Percentiles rank a stretch among this genome's conserved stretches.
Conservation (phyloP, 1,140 invertebrate genomes). For the Lasioglossum albipes region DNA sequence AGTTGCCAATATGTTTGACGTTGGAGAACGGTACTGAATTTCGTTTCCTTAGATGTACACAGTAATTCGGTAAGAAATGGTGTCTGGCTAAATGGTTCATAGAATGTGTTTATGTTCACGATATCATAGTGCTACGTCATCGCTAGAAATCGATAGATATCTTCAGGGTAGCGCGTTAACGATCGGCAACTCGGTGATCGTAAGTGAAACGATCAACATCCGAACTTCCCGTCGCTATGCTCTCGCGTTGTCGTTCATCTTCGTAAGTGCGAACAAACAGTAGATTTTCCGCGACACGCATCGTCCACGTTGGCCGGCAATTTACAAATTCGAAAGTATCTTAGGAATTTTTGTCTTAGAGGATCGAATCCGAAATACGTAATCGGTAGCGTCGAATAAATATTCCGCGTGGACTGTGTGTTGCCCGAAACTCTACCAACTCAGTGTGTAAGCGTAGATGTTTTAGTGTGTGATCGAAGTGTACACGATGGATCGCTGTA, state of each 20-base stretch:
- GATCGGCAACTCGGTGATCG: constrained; percentile 3
- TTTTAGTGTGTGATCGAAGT: constrained; percentile 51
- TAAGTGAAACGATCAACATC: constrained; percentile 34
- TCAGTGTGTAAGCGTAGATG: constrained; percentile 54
- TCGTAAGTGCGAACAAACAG: constrained; percentile 26
- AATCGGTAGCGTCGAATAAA: not conserved
- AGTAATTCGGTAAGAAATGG: no score
- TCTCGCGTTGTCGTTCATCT: constrained; percentile 38
- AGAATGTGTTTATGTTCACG: no score
- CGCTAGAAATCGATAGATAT: no score
- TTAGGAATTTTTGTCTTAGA: not conserved
- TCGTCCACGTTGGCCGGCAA: not conserved
- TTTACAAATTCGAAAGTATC: not conserved
- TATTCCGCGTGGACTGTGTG: not conserved
- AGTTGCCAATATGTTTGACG: no score
- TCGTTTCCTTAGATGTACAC: no score
- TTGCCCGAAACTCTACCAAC: constrained; percentile 45
- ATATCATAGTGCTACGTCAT: no score
- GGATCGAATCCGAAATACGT: no score
- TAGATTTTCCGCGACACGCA: not conserved
- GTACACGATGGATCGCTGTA: constrained; percentile 46
- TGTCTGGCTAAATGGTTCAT: no score
- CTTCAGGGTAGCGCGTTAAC: not conserved
- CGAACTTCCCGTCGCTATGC: constrained; percentile 25
- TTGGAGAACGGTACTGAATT: no score